Evolutionary conservation across 2,797 vertebrate genomes (phyloP).

Genomic region (Halcyon smyrnensis): DNA sequence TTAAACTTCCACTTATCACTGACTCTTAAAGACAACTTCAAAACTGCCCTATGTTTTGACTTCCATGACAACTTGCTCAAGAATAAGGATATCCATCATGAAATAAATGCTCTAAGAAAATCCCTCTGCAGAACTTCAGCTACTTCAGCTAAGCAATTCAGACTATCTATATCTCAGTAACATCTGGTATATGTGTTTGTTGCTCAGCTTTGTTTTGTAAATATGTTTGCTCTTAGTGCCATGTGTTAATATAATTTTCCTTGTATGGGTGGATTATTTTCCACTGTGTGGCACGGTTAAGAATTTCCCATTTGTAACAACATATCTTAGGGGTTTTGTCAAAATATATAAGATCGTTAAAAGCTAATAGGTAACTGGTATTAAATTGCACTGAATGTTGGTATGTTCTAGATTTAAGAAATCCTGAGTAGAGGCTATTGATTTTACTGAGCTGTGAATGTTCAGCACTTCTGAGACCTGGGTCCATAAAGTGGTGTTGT

Average conservation of each 20-base stretch:
- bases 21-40: background rate
- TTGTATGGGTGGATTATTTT: constrained; percentile 56
- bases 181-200: constrained; percentile 57
- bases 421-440: background rate
- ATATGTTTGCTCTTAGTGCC: constrained; percentile 48
- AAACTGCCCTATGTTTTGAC: rapidly evolving
- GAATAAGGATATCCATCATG: background rate
- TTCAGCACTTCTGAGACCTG: constrained; percentile 35
- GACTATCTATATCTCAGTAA: constrained; percentile 53
- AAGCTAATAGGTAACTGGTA: background rate
- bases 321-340: background rate
- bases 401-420: background rate
- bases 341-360: background rate
- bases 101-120: constrained; percentile 29
- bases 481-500: background rate
- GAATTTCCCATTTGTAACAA: constrained; percentile 9
- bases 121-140: constrained; percentile 19
- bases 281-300: background rate
- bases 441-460: constrained; percentile 45
- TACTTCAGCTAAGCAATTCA: constrained; percentile 49
- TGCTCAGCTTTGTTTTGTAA: constrained; percentile 55
- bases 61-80: constrained; percentile 8
- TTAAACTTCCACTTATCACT: background rate
- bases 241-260: constrained; percentile 59
- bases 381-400: background rate